Conservation (phyloP, 2,888 invertebrate genomes). For the Drosophila prolongata region DNA sequence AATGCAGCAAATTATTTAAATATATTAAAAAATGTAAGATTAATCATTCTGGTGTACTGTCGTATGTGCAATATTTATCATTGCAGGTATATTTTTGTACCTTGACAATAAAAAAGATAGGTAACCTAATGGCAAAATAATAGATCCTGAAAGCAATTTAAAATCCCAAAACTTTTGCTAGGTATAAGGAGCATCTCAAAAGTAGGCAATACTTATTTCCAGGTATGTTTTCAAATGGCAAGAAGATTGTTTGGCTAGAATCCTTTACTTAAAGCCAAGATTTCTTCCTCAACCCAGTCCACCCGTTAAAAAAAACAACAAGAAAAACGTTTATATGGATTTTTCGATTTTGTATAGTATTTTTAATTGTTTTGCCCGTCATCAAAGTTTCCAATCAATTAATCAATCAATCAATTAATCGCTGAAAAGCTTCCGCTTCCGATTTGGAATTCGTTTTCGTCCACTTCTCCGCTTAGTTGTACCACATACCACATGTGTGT, state of each 20-base stretch:
- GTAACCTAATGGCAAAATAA: too few relatives aligned
- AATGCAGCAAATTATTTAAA: too few relatives aligned
- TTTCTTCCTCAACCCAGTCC: neutral
- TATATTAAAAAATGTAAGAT: too few relatives aligned
- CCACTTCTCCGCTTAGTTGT: slow-evolving; percentile 7
- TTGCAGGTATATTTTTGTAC: too few relatives aligned
- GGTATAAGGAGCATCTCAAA: neutral
- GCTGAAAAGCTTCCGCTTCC: slow-evolving; percentile 10
- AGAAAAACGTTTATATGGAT: neutral
- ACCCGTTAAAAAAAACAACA: neutral
- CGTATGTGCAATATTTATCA: too few relatives aligned
- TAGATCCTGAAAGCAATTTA: neutral
- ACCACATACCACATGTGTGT: slow-evolving; percentile 11
- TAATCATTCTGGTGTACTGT: too few relatives aligned
- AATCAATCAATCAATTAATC: slow-evolving; percentile 18
- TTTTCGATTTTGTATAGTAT: slow-evolving; percentile 37
- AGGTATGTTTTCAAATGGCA: neutral
- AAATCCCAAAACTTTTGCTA: neutral
- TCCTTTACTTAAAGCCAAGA: too few relatives aligned
- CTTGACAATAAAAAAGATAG: too few relatives aligned
- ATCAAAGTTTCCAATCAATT: slow-evolving; percentile 23
- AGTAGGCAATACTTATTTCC: neutral
- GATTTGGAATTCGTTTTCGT: slow-evolving; percentile 14
- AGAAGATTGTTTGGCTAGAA: too few relatives aligned
- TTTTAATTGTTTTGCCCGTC: slow-evolving; percentile 45